Evolutionary conservation across 2,113 vertebrate species (phyloP).

Genomic region (Lota lota): DNA sequence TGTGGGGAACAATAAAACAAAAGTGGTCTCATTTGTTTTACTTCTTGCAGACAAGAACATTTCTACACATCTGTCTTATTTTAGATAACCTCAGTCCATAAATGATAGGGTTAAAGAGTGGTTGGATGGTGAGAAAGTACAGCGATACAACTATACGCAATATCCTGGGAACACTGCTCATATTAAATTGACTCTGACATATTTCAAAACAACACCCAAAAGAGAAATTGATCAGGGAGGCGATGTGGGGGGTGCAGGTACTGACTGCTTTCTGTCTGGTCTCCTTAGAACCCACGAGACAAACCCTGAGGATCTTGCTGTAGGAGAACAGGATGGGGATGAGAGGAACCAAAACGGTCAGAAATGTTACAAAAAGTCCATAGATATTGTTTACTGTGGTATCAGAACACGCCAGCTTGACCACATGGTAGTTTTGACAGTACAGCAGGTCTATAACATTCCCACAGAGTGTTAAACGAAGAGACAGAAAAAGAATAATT

Average conservation of each 20-base stretch:
- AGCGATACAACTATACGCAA: constrained; percentile 12
- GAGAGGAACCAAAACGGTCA: constrained; percentile 19
- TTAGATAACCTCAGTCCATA: constrained; percentile 20
- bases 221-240: too few relatives aligned
- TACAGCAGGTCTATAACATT: constrained; percentile 46
- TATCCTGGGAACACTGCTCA: neutral
- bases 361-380: constrained; percentile 10
- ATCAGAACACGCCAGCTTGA: constrained; percentile 46
- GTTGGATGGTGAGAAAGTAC: constrained; percentile 27
- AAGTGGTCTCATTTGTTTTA: too few relatives aligned
- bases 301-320: constrained; percentile 24
- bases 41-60: too few relatives aligned
- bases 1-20: too few relatives aligned
- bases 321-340: constrained; percentile 13
- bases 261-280: too few relatives aligned
- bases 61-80: neutral
- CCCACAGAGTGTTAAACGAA: constrained; percentile 41
- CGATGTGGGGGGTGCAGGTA: too few relatives aligned
- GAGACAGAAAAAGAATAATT: constrained; percentile 20
- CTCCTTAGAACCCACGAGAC: constrained; percentile 10
- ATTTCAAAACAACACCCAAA: too few relatives aligned
- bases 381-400: constrained; percentile 35
- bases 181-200: too few relatives aligned
- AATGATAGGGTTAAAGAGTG: constrained; percentile 29
- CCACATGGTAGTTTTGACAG: constrained; percentile 49